These are phyloP conservation scores for Halichoeres trimaculatus DNA, from an alignment of 2,113 vertebrate genomes.

Conservation along the genomic window DNA sequence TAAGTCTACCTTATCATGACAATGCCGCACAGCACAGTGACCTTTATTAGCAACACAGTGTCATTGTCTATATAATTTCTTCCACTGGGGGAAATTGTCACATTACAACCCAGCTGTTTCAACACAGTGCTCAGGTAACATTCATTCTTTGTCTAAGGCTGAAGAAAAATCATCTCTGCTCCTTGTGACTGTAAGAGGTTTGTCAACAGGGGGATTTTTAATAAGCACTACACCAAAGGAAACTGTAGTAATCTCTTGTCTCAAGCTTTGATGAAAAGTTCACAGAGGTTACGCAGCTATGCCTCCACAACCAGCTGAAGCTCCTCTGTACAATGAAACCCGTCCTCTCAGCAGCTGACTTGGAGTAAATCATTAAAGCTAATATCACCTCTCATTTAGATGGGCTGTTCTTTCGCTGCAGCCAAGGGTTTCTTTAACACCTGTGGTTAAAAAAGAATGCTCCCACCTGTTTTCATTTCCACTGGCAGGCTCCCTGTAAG, in stretches of 20 bases:
- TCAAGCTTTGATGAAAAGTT: conserved; percentile 52
- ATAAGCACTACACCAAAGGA: conserved; percentile 22
- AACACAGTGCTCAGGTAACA: background rate
- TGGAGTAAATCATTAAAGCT: no score
- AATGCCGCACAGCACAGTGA: background rate
- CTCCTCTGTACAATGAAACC: no score
- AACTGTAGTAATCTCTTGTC: conserved; percentile 36
- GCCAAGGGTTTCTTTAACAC: background rate
- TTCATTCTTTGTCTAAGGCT: background rate
- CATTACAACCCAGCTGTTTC: background rate
- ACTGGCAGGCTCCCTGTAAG: conserved; percentile 7
- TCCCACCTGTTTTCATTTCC: conserved; percentile 17
- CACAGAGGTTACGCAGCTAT: conserved; percentile 52
- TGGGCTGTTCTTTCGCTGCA: no score
- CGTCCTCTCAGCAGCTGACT: no score
- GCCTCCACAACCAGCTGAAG: background rate
- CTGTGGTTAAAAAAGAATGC: conserved; percentile 24
- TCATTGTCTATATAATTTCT: background rate
- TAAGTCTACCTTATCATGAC: conserved; percentile 1
- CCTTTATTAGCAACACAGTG: background rate
- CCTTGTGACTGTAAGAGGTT: conserved; percentile 1
- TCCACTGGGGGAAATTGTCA: background rate
- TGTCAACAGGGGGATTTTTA: conserved; percentile 41
- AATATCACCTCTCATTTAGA: background rate
- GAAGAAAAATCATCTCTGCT: conserved; percentile 11